These are phyloP conservation scores for Hybos culiciformis DNA, from an alignment of 2,888 invertebrate species.

Conservation along the genomic window DNA sequence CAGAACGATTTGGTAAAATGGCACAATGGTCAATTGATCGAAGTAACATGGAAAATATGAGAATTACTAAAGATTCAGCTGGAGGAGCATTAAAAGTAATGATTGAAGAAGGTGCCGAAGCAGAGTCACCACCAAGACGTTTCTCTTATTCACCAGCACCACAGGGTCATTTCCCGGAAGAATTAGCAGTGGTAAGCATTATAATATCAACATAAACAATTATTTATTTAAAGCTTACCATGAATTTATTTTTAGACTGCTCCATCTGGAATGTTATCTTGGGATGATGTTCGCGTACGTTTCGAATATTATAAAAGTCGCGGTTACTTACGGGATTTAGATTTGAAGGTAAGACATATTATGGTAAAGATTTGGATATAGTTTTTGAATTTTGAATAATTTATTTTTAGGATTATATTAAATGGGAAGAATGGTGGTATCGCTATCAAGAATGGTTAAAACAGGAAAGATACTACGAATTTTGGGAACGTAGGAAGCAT, in stretches of 20 bases:
- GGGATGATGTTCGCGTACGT: conserved; percentile 79
- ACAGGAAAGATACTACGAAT: conserved; percentile 37
- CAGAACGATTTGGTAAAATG: conserved; percentile 82
- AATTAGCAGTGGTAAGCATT: too few species aligned
- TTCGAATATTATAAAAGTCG: conserved; percentile 82
- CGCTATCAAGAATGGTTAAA: conserved; percentile 79
- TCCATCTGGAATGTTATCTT: conserved; percentile 56
- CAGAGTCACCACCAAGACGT: conserved; percentile 43
- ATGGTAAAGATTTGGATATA: not conserved
- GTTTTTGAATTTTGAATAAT: not conserved
- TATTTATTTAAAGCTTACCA: too few species aligned
- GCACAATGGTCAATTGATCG: conserved; percentile 82
- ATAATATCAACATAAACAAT: too few species aligned
- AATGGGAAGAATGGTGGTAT: conserved; percentile 94
- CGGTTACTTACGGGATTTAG: conserved; percentile 62
- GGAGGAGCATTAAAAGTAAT: conserved; percentile 62
- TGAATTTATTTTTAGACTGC: too few species aligned
- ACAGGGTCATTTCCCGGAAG: conserved; percentile 66
- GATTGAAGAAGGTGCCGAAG: conserved; percentile 50
- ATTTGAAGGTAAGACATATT: conserved; percentile 32
- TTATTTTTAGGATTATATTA: conserved; percentile 56
- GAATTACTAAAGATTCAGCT: conserved; percentile 64
- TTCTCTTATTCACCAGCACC: conserved; percentile 49
- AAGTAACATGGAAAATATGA: conserved; percentile 70
- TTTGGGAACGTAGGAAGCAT: conserved; percentile 36